phyloP scores from a whole-genome alignment of 1,140 invertebrate genomes.

The Panagrolaimus sp. region DNA sequence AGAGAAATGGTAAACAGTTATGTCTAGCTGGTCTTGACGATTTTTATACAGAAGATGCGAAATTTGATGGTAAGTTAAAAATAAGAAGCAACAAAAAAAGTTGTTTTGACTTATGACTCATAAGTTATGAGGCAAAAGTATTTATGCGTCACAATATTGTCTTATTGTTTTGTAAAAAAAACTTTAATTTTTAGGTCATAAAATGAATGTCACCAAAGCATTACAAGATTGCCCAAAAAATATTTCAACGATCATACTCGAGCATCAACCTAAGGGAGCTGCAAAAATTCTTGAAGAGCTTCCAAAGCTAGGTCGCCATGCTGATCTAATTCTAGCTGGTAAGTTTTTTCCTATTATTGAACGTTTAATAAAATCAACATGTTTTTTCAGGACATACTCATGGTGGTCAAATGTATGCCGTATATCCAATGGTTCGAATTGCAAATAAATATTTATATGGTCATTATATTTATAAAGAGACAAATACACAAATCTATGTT shows the following conservation, averaged over 20 bases:
- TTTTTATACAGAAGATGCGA: slow-evolving; percentile 23
- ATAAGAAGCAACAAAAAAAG: no score
- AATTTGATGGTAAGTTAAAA: slow-evolving; percentile 21
- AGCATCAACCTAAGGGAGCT: slow-evolving; percentile 42
- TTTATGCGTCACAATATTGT: no score
- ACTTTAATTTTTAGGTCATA: slow-evolving; percentile 35
- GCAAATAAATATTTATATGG: slow-evolving; percentile 27
- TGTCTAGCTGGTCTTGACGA: slow-evolving; percentile 42
- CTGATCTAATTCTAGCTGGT: slow-evolving; percentile 31
- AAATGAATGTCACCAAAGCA: slow-evolving; percentile 33
- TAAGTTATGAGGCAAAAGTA: slow-evolving; percentile 11
- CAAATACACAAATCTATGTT: slow-evolving; percentile 28
- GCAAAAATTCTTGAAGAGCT: slow-evolving; percentile 28
- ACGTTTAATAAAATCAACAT: no score
- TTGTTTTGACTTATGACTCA: no score
- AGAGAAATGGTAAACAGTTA: background rate
- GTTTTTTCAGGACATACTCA: slow-evolving; percentile 28
- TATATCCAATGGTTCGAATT: slow-evolving; percentile 24
- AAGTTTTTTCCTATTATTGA: background rate
- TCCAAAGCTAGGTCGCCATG: background rate
- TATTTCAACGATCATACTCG: slow-evolving; percentile 26
- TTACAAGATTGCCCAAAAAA: slow-evolving; percentile 28
- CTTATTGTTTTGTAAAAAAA: no score
- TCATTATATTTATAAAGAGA: slow-evolving; percentile 21
- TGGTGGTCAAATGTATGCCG: slow-evolving; percentile 26